phyloP scores from a whole-genome alignment of 30 jellyfish, hydroid and myxozoan genomes.

The Haliclystus octoradiatus region DNA sequence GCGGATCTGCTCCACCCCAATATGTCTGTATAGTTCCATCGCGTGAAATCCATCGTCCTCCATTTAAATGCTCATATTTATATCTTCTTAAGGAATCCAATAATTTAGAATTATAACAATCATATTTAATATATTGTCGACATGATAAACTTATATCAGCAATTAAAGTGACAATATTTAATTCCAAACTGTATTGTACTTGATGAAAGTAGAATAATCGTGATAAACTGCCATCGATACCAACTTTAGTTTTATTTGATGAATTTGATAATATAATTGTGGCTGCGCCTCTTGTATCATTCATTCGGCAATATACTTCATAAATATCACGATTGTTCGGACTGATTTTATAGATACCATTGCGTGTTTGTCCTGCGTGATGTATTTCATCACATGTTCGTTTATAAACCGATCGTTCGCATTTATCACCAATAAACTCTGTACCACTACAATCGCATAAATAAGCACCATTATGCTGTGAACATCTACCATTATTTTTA shows the following conservation, averaged over 20 bases:
- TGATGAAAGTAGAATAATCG: constrained; percentile 24
- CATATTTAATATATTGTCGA: constrained; percentile 75
- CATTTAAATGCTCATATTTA: constrained; percentile 53
- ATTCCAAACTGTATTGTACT: constrained; percentile 25
- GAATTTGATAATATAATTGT: constrained; percentile 47
- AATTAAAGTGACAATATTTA: constrained; percentile 30
- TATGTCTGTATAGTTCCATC: constrained; percentile 57
- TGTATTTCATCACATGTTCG: constrained; percentile 66
- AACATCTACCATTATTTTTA: constrained; percentile 46
- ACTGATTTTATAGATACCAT: constrained; percentile 56
- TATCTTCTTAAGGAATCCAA: constrained; percentile 63
- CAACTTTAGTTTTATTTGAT: constrained; percentile 37
- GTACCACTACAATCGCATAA: constrained; percentile 51
- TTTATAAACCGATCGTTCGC: constrained; percentile 62
- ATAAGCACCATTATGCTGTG: constrained; percentile 45
- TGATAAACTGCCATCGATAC: constrained; percentile 13
- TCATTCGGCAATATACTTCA: constrained; percentile 69
- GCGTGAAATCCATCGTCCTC: constrained; percentile 88
- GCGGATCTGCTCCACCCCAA: constrained; percentile 99
- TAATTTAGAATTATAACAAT: constrained; percentile 66
- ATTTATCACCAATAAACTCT: constrained; percentile 41
- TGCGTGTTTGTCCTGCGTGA: constrained; percentile 40
- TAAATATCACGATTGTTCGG: constrained; percentile 64
- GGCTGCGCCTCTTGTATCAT: constrained; percentile 53
- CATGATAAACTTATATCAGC: constrained; percentile 61